Evolutionary conservation across 2,797 vertebrate species (phyloP).

Genomic region (Choloepus didactylus): DNA sequence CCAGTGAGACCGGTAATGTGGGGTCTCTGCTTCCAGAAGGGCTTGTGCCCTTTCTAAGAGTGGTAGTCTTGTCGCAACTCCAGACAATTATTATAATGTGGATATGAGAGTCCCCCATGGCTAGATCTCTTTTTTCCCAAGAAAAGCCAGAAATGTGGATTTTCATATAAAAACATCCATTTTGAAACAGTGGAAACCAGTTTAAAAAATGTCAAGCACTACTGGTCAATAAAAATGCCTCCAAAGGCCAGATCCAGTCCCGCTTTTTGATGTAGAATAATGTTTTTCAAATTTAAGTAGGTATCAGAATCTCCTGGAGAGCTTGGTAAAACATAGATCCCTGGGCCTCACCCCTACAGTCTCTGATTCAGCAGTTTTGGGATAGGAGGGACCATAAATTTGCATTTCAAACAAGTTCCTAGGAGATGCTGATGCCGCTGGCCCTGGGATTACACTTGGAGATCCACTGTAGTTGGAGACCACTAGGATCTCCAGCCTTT

Average conservation of each 20-base stretch:
- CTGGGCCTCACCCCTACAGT: no score
- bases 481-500: not conserved
- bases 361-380: not conserved
- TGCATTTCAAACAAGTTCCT: not conserved
- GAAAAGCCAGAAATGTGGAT: conserved; percentile 22
- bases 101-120: not conserved
- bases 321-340: no score
- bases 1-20: not conserved
- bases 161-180: conserved; percentile 17
- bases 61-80: not conserved
- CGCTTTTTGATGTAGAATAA: not conserved
- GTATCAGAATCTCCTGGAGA: rapidly evolving
- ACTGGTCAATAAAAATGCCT: not conserved
- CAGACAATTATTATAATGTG: not conserved
- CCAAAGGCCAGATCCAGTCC: not conserved
- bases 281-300: not conserved
- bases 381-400: rapidly evolving
- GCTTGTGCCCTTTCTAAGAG: not conserved
- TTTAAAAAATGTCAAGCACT: not conserved
- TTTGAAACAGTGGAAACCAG: conserved; percentile 31
- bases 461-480: not conserved
- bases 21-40: not conserved
- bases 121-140: not conserved
- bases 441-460: not conserved
- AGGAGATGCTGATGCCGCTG: not conserved